Evolutionary conservation across 2,888 invertebrate genomes (phyloP), one percentile per base, ranked within the genome.

Genomic region (Marasmarcha lunaedactyla): DNA sequence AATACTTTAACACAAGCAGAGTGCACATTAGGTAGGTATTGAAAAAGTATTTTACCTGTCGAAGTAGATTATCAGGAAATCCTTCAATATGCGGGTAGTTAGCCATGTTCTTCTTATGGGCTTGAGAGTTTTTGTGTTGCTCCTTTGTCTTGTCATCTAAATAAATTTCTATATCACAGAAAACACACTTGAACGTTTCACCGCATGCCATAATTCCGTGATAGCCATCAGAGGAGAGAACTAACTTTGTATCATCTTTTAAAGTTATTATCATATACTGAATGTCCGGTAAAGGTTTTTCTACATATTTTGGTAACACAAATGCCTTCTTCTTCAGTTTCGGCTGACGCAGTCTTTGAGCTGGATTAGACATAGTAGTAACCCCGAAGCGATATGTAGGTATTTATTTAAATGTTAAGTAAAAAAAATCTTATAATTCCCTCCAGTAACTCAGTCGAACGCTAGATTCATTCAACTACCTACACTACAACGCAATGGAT

Each of bases 151-250:
- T 38, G 0, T 45, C 37, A 2, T 62, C 51, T 2, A 62, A 38
- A 0, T 56, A 45, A 37, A 73, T 59, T 27, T 63, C 55, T 0
- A 36, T 46, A 3, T 46, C 49, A 42, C 74, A 76, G 35, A 73
- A 61, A 0, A 71, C 54, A 39, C 74, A 74, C 51, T 59, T 62
- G 35, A 54, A 66, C 30, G 52, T 45, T 0, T 58, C 55, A 1
- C 61, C 63, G 1, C 48, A 47, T 1, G 50, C 59, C n/a, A 73
- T 39, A 2, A 76, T 59, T 0, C 73, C 69, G 39, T 76, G 59
- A 42, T 71, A 73, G 0, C 64, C 50, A 39, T 77, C 73, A 0
- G 63, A 63, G 1, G 68, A 44, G 1, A 77, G 54, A 0, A 76
- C 74, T 1, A 77, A 51, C 42, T 66, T 71, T 6, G 42, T 54